A percentile compares a stretch with the other conserved stretches of the same genome.
phyloP scores from a whole-genome alignment of 1,140 invertebrate species.

The Sesamia nonagrioides region DNA sequence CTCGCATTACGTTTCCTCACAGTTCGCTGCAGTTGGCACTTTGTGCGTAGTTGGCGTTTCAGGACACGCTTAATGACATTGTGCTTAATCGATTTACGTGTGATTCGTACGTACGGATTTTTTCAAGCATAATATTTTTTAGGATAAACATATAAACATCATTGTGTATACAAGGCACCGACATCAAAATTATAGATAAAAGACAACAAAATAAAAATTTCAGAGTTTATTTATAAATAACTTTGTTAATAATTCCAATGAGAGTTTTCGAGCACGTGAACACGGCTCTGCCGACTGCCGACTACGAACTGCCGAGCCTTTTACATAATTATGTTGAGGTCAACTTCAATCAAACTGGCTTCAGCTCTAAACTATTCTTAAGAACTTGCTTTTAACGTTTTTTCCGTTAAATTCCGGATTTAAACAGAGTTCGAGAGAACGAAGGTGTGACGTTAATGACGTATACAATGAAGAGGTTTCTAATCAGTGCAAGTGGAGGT shows the following conservation, averaged over 20 bases:
- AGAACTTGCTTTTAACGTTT: not conserved
- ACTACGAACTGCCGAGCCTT: no score
- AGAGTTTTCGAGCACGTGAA: no score
- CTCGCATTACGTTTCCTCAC: not conserved
- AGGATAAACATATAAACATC: no score
- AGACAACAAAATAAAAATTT: no score
- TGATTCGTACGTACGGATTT: not conserved
- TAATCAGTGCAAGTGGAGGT: slow-evolving; percentile 28
- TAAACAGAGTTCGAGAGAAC: not conserved
- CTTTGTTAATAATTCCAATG: no score
- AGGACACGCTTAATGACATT: slow-evolving; percentile 4
- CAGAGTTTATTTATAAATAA: no score
- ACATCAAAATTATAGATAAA: no score
- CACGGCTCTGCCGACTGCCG: no score
- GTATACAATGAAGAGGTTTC: slow-evolving; percentile 20
- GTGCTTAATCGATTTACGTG: slow-evolving; percentile 2
- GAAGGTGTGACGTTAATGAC: not conserved
- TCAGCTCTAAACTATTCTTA: no score
- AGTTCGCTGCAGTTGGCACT: not conserved
- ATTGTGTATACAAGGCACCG: no score
- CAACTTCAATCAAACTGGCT: no score
- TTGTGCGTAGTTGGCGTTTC: not conserved
- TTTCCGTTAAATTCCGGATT: not conserved
- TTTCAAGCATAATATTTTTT: not conserved
- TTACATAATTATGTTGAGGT: no score